These are phyloP conservation scores for Acheta domesticus DNA, from an alignment of 2,888 invertebrate species.

Conservation along the genomic window DNA sequence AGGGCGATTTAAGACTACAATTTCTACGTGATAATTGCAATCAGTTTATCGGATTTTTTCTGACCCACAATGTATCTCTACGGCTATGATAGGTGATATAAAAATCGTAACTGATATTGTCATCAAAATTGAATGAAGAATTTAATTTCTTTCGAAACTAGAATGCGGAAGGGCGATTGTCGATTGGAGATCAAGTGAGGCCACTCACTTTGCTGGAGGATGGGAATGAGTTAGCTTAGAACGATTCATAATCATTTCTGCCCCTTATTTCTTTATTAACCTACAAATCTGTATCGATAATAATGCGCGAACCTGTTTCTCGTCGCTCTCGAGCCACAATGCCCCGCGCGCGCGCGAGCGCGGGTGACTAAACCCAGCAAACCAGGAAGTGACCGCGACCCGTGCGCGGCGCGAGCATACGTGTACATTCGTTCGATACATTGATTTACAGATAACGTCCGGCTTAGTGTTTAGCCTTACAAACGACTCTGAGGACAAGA, in stretches of 20 bases:
- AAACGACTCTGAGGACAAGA: slow-evolving; percentile 6
- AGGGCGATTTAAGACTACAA: no score
- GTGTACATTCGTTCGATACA: slow-evolving; percentile 8
- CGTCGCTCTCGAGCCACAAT: background rate
- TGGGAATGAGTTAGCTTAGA: background rate
- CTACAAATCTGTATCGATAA: background rate
- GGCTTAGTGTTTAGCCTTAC: slow-evolving; percentile 9
- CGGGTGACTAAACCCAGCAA: background rate
- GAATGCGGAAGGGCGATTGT: no score
- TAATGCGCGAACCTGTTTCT: slow-evolving; percentile 3
- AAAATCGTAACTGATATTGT: no score
- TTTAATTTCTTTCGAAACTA: no score
- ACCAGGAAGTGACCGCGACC: background rate
- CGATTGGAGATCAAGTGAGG: no score
- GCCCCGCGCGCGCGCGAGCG: background rate
- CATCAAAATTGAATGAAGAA: no score
- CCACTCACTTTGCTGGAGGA: background rate
- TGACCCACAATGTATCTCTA: no score
- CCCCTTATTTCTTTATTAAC: slow-evolving; percentile 18
- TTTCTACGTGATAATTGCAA: no score
- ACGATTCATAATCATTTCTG: slow-evolving; percentile 11
- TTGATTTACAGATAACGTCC: slow-evolving; percentile 18
- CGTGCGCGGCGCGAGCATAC: background rate
- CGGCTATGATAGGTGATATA: no score
- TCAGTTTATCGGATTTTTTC: no score